Evolutionary conservation across 2,888 invertebrate species (phyloP), one percentile per base, ranked within the genome.

Genomic region (Aphodius sticticus): DNA sequence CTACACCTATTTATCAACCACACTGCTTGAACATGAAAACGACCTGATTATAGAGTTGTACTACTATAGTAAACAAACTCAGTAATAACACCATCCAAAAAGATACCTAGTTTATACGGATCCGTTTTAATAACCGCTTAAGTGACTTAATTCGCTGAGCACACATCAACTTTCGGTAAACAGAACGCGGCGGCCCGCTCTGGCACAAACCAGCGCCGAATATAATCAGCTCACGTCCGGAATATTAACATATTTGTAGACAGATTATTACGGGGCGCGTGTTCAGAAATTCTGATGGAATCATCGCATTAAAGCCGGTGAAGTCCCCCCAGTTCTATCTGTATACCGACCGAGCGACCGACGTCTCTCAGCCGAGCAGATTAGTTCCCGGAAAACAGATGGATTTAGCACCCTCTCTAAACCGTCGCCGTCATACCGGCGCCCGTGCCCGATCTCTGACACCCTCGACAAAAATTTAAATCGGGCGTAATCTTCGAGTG

Each of bases 161-260:
- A 74, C 74, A 74, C 74, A 74, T 74, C 37, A 74, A 74, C 74
- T 74, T 74, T 74, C 74, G 12, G 74, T 74, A 74, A 74, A 74
- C 74, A n/a, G 74, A 37, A 36, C 74, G 53, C 74, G 36, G 35
- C 16, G 74, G 36, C n/a, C 79, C 82, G 81, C 82, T 82, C 80
- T 77, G 79, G 76, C 77, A 26, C 37, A 69, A 79, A 72, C 77
- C 70, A 79, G 82, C 79, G 81, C 77, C 81, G 81, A 81, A 82
- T 81, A 80, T 83, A 84, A 84, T 83, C 83, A 84, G 82, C 82
- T 82, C 84, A 84, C 84, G 84, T 84, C 81, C 82, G 78, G 82
- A 83, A 84, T 84, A 84, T 84, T 84, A 84, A 84, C 83, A 84
- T 83, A 83, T 83, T 83, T 83, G 82, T 80, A 81, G 82, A 81